Conservation (phyloP, 2,888 invertebrate genomes). For the Cheilosia vernalis region DNA sequence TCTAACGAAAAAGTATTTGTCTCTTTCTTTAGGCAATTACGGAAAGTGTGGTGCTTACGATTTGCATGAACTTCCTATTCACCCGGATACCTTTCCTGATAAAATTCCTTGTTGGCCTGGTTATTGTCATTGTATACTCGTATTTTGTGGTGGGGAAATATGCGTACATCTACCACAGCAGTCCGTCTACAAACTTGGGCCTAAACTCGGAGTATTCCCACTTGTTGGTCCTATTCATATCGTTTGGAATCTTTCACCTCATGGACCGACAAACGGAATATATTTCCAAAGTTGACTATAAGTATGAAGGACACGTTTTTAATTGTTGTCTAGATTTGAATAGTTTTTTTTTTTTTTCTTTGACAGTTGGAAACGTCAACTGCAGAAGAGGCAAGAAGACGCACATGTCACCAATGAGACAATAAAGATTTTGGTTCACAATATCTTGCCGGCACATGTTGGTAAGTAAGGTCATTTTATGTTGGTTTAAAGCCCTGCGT, state of each 20-base stretch:
- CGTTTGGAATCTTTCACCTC: conserved; percentile 91
- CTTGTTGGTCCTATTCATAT: conserved; percentile 88
- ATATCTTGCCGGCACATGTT: conserved; percentile 96
- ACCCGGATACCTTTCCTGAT: conserved; percentile 92
- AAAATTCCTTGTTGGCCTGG: conserved; percentile 89
- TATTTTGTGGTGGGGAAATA: conserved; percentile 88
- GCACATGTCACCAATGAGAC: conserved; percentile 93
- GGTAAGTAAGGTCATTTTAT: conserved; percentile 85
- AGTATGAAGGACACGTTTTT: conserved; percentile 83
- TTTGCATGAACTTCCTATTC: conserved; percentile 91
- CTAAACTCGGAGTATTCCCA: conserved; percentile 89
- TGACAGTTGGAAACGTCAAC: conserved; percentile 86
- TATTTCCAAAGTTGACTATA: conserved; percentile 93
- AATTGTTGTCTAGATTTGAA: background rate
- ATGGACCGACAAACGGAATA: conserved; percentile 96
- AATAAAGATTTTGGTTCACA: conserved; percentile 94
- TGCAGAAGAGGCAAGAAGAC: conserved; percentile 92
- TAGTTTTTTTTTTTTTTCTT: background rate
- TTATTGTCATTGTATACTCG: conserved; percentile 87
- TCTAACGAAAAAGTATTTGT: background rate
- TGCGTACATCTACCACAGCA: conserved; percentile 85
- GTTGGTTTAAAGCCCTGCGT: background rate
- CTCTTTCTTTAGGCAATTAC: conserved; percentile 82
- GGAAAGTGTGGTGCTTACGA: conserved; percentile 85
- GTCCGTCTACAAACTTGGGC: conserved; percentile 88